Conservation (phyloP, 2,888 invertebrate genomes). For the Philonicus albiceps region DNA sequence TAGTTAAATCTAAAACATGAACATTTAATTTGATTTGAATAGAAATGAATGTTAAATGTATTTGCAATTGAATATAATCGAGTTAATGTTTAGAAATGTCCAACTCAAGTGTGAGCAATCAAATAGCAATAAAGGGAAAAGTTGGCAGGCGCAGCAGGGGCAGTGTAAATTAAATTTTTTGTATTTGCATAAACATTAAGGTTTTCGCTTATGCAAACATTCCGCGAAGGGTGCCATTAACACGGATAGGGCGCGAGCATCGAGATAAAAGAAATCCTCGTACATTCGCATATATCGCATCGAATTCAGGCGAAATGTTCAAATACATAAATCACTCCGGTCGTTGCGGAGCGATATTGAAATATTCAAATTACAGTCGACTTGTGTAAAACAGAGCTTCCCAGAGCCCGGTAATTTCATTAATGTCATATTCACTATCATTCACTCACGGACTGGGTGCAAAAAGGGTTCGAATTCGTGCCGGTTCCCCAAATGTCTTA, state of each 20-base stretch:
- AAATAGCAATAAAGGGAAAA: not conserved
- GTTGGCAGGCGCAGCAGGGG: not conserved
- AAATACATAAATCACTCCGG: not conserved
- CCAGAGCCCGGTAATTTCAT: not conserved
- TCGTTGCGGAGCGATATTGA: not conserved
- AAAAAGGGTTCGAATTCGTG: not conserved
- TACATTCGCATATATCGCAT: not conserved
- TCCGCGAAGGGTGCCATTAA: not conserved
- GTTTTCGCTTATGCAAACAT: not conserved
- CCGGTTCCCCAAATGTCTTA: not conserved
- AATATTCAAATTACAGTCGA: not conserved
- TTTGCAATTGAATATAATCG: not conserved
- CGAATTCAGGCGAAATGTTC: not conserved
- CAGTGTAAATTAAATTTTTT: not conserved
- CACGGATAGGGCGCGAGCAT: not conserved
- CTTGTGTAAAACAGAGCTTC: not conserved
- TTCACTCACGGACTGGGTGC: not conserved
- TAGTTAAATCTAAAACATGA: too few relatives aligned
- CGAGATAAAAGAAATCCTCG: not conserved
- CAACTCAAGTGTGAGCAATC: not conserved
- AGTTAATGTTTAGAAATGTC: not conserved
- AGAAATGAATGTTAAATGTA: not conserved
- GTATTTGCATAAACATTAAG: not conserved
- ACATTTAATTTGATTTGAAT: not conserved
- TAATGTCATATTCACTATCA: not conserved